Percentiles rank a stretch among this genome's conserved stretches.
These are phyloP conservation scores for Galaxias olidus DNA, from an alignment of 2,797 vertebrate species.

Conservation along the genomic window DNA sequence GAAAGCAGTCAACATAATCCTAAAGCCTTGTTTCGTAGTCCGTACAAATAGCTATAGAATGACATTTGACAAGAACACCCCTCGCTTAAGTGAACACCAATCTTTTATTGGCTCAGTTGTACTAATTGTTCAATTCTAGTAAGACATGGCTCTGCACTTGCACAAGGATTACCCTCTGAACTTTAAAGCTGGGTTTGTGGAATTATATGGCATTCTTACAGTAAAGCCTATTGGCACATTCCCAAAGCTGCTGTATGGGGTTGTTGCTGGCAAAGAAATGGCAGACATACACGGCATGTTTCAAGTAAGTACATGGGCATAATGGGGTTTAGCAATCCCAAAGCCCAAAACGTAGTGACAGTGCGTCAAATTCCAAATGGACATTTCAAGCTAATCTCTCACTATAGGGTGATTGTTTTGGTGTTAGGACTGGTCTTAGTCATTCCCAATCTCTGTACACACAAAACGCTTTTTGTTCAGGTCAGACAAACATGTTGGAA, in stretches of 20 bases:
- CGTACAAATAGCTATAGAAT: too few species aligned
- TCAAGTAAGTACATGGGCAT: constrained; percentile 55
- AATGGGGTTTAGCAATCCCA: constrained; percentile 60
- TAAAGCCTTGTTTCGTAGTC: too few species aligned
- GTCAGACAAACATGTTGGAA: too few species aligned
- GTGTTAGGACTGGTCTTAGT: too few species aligned
- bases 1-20: too few species aligned
- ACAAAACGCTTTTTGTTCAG: too few species aligned
- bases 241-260: constrained; percentile 52
- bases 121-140: constrained; percentile 42
- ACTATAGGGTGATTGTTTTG: too few species aligned
- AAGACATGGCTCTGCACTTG: constrained; percentile 45
- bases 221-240: constrained; percentile 58
- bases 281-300: constrained; percentile 62
- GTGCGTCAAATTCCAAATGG: constrained; percentile 55
- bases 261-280: constrained; percentile 58
- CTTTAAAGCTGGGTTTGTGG: constrained; percentile 49
- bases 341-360: constrained; percentile 40
- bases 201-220: constrained; percentile 56
- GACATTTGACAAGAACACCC: too few species aligned
- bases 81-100: too few species aligned
- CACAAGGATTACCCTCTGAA: constrained; percentile 59
- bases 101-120: too few species aligned
- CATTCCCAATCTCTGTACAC: too few species aligned
- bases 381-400: constrained; percentile 9